A percentile compares a stretch with the other conserved stretches of the same genome.
These are phyloP conservation scores for Sparus aurata DNA, from an alignment of 2,797 vertebrate species.

Conservation along the genomic window DNA sequence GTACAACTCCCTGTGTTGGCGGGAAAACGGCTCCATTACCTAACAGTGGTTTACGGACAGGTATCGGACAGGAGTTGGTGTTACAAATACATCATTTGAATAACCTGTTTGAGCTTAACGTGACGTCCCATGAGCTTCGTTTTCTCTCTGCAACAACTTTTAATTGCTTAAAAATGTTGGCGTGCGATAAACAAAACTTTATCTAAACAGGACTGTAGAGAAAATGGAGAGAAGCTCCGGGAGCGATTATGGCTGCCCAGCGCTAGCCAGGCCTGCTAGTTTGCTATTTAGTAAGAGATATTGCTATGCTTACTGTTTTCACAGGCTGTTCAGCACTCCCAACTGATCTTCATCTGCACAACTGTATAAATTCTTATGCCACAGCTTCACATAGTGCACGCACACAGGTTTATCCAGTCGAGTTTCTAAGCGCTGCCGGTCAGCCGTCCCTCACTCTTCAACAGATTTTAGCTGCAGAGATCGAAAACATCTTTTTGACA, in stretches of 20 bases:
- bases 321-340: background rate
- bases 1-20: background rate
- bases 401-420: background rate
- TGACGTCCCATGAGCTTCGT: background rate
- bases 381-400: background rate
- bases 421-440: background rate
- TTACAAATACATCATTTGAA: background rate
- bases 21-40: too few species aligned
- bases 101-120: background rate
- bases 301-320: background rate
- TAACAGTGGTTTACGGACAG: too few species aligned
- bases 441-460: too few species aligned
- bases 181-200: background rate
- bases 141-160: background rate
- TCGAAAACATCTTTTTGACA: background rate
- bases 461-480: too few species aligned
- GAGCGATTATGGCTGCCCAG: background rate
- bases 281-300: background rate
- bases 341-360: background rate
- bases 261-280: background rate
- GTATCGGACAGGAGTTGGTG: too few species aligned
- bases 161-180: too few species aligned
- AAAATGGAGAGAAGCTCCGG: background rate
- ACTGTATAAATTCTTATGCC: background rate
- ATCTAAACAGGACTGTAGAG: background rate